Evolutionary conservation across 1,140 invertebrate genomes (phyloP), one percentile per base, ranked within the genome.

Genomic region (Cydia strobilella): DNA sequence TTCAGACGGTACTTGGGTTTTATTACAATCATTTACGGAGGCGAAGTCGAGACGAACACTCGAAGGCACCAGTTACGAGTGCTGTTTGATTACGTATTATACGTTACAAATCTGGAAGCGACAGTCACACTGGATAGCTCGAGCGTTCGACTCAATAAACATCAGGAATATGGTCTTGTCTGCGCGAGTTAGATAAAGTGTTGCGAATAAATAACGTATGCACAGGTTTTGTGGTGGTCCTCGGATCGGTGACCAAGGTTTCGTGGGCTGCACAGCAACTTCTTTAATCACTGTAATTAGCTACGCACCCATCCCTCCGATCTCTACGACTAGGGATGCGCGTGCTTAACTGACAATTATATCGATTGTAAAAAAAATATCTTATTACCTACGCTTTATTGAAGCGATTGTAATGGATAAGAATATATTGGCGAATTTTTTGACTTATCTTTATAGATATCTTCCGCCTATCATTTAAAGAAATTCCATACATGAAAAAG

Each of bases 281-380:
- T 77, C 78, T 86, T 81, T 88, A 88, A 90, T 90, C 88, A 89
- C 87, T 84, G 87, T 87, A 91, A 90, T 90, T 88, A 89, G 81
- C 80, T 80, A 73, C 76, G 76, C 81, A 77, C 80, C 81, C 82
- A 84, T 84, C 80, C 81, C 82, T 81, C 80, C 79, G 77, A 73
- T 76, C 74, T 73, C 75, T 39, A 69, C 76, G 75, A 75, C 77
- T 84, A 84, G 84, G 81, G 83, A 74, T 82, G 72, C 13, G 23
- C 65, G 15, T 39, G 23, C 15, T 35, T 42, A 69, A 42, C 31
- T 69, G 13, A 35, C 4, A 18, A 20, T 48, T 73, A 42, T 27
- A 42, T 73, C 72, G 72, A 73, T 73, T 15, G n/a, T 59, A 27
- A 27, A 51, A 45, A 72, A 15, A 71, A 4, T 62, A 62, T 13